Base-by-base conservation (phyloP, 2,113 vertebrate genomes). In the Mustelus asterias region DNA sequence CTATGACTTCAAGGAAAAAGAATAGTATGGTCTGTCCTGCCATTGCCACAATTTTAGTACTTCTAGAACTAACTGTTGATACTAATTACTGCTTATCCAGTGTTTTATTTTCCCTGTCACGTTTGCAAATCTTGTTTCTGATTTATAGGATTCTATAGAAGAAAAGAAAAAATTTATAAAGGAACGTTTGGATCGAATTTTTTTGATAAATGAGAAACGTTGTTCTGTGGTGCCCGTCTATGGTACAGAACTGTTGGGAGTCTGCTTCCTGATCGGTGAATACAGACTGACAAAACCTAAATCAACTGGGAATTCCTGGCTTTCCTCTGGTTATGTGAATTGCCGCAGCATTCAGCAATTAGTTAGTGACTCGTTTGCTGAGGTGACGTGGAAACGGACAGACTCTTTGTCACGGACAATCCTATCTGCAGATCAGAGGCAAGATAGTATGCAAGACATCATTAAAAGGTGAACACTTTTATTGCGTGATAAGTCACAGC, bases 141-240 rank as follows among this genome's bases (percentile, higher is more conserved):
- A 96, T 67, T 67, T 72, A 26, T 96, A 99, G 98, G 98, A 98
- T 96, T 98, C 98, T 0, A 97, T 97, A 0, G 99, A 99, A 96
- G 99, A 99, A 96, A 99, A 98, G 97, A 97, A 96, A 83, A 97
- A 98, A 8, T 98, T 98, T 94, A 67, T 98, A 88, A 99, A 98
- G 96, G 99, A 99, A 96, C 98, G 98, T 0, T 97, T 99, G 96
- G 97, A 98, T 95, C 97, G 98, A 16, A 97, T 99, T 60, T 98
- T 98, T 76, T 85, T 93, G 0, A 97, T 98, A 83, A 99, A 99
- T 0, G 98, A 99, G 95, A 97, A 98, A 0, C 99, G 98, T 72
- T 99, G 99, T 95, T 97, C 97, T 0, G 98, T 98, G 44, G 96
- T 97, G 0, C 99, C 99, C 0, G 0, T 99, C 89, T 99, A 99